phyloP scores from a whole-genome alignment of 2,888 invertebrate genomes.

The Eumacrocentrus americanus region DNA sequence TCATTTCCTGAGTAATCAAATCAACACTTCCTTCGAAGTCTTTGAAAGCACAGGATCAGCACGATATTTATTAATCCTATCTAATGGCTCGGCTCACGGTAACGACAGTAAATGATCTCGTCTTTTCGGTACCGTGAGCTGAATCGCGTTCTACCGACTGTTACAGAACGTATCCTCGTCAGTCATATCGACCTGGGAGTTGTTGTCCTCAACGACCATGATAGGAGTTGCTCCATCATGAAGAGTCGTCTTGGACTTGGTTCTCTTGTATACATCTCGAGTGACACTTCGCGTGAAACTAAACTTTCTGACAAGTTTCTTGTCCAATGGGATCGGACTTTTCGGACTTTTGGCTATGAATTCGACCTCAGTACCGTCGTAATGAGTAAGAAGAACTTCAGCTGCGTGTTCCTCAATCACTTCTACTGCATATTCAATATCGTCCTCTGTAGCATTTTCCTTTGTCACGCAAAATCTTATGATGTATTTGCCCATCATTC shows the following conservation, averaged over 20 bases:
- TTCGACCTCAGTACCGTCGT: constrained; percentile 59
- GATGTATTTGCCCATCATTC: constrained; percentile 76
- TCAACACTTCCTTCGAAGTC: constrained; percentile 19
- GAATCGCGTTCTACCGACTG: constrained; percentile 55
- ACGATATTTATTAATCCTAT: constrained; percentile 20
- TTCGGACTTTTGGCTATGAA: constrained; percentile 57
- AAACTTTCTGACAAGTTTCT: constrained; percentile 65
- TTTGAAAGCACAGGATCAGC: constrained; percentile 5
- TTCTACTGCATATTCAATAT: constrained; percentile 73
- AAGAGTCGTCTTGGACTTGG: constrained; percentile 64
- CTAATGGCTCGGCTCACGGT: constrained; percentile 47
- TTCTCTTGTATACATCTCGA: constrained; percentile 64
- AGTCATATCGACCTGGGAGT: constrained; percentile 48
- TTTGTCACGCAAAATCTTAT: constrained; percentile 82
- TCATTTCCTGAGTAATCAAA: constrained; percentile 3
- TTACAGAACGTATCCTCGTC: constrained; percentile 56
- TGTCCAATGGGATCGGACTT: constrained; percentile 62
- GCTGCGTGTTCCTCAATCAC: constrained; percentile 69
- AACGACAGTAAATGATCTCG: constrained; percentile 48
- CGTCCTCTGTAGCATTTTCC: constrained; percentile 76
- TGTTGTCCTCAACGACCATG: constrained; percentile 63
- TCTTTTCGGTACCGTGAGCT: constrained; percentile 53
- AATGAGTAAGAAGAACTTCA: constrained; percentile 63
- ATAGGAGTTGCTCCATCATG: constrained; percentile 67
- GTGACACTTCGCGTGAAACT: constrained; percentile 68